Evolutionary conservation across 1,140 invertebrate genomes (phyloP), one percentile per base, ranked within the genome.

Genomic region (Trichonephila clavata): DNA sequence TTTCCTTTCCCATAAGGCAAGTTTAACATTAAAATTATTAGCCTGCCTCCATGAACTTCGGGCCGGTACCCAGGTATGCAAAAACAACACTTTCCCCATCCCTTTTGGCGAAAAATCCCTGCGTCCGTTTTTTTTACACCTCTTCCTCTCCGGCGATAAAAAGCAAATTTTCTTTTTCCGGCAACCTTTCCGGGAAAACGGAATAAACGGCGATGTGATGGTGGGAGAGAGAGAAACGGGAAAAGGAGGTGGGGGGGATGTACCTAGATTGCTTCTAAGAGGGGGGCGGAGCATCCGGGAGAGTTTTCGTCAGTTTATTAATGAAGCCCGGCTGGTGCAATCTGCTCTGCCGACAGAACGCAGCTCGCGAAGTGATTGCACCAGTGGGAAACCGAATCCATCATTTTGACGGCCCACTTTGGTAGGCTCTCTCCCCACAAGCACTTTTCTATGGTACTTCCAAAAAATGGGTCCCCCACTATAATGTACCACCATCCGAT

Each of bases 291-390:
- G 13, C 71, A 39, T 21, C 14, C 20, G 27, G 90, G 39, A 86
- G 91, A 92, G 91, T 92, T 92, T 93, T 89, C 92, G 92, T 93
- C 92, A 93, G 92, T 89, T 93, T 93, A 93, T 93, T 93, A 93
- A 93, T 93, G 92, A 87, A 93, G 50, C 24, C 84, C 20, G 86
- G 92, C 57, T 18, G 81, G 43, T 63, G 92, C 91, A 92, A 92
- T 92, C 91, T 92, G 91, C 81, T 90, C 88, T 65, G 43, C 68
- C 88, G 88, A 90, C 90, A 83, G 90, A 77, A 27, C 21, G 50
- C 57, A 61, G 63, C 84, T 18, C 21, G 65, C 86, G 92, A 93
- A 93, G 92, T 93, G 92, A 93, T 93, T 93, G 92, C 92, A 27
- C 24, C 86, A 50, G 92, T 93, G 92, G 92, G 92, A 93, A 93